These are phyloP conservation scores for Cnemophilus loriae DNA, from an alignment of 2,113 vertebrate genomes.

Conservation along the genomic window DNA sequence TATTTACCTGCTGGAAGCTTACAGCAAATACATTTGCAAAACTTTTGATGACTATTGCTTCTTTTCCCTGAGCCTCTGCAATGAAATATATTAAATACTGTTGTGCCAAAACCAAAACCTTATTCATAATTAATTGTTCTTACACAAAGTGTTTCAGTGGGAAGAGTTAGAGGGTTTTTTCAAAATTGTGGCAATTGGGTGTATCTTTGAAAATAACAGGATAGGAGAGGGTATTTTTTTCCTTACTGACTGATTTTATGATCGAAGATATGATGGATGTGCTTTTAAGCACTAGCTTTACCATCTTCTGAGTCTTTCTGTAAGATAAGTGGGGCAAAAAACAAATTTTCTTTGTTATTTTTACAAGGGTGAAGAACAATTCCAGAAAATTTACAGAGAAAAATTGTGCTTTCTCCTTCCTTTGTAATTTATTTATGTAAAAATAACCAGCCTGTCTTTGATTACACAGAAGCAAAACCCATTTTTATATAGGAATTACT, in stretches of 20 bases:
- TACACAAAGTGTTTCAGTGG: not conserved
- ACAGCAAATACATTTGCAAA: not conserved
- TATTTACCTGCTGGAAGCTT: not conserved
- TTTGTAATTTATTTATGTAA: not conserved
- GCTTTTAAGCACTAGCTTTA: not conserved
- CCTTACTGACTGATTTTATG: not conserved
- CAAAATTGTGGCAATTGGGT: not conserved
- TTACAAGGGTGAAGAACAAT: not conserved
- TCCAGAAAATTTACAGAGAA: not conserved
- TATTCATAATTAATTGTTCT: not conserved
- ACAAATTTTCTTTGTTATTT: not conserved
- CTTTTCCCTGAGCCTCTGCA: not conserved
- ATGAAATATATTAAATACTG: not conserved
- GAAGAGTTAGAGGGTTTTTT: not conserved
- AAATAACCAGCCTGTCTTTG: not conserved
- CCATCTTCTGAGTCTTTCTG: not conserved
- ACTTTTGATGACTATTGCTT: not conserved
- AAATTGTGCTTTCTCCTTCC: not conserved
- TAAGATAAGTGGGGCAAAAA: not conserved
- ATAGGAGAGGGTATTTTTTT: not conserved
- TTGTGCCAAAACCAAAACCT: not conserved
- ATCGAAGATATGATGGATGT: not conserved
- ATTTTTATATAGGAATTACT: not conserved
- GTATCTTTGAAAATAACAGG: not conserved
- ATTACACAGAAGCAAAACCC: not conserved